phyloP scores from a whole-genome alignment of 2,113 vertebrate species.

The Siniperca chuatsi region DNA sequence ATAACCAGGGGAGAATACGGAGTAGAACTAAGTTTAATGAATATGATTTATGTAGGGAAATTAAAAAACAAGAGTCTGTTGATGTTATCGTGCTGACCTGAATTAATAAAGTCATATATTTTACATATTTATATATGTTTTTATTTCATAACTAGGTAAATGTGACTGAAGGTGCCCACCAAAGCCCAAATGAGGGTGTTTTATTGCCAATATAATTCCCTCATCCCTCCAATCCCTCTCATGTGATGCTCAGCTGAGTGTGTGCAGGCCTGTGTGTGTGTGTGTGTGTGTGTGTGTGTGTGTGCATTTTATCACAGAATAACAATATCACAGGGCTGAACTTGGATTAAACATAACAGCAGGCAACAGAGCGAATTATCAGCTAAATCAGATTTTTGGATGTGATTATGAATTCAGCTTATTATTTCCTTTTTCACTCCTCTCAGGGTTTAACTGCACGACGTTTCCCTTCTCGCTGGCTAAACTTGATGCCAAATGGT shows the following conservation, averaged over 20 bases:
- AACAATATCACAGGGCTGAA: constrained; percentile 36
- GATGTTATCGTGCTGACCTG: too few relatives aligned
- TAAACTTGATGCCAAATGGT: not conserved
- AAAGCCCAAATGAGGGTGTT: not conserved
- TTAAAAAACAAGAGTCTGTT: too few relatives aligned
- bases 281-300: constrained; percentile 25
- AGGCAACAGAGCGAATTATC: not conserved
- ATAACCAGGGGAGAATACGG: too few relatives aligned
- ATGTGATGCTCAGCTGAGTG: constrained; percentile 91
- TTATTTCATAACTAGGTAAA: not conserved
- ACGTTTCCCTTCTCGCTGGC: not conserved
- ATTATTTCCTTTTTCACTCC: not conserved
- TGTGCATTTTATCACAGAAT: constrained; percentile 29
- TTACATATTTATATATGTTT: not conserved
- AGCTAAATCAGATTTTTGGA: not conserved
- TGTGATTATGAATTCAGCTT: not conserved
- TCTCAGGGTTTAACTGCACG: not conserved
- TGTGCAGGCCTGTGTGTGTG: not conserved
- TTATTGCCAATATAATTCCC: constrained; percentile 52
- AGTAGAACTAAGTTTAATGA: too few relatives aligned
- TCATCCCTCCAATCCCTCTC: constrained; percentile 82
- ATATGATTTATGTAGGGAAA: too few relatives aligned
- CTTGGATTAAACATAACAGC: constrained; percentile 42
- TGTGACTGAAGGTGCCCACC: not conserved
- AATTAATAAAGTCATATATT: not conserved